phyloP scores from a whole-genome alignment of 2,888 invertebrate genomes.

The Drosophila sordidula region DNA sequence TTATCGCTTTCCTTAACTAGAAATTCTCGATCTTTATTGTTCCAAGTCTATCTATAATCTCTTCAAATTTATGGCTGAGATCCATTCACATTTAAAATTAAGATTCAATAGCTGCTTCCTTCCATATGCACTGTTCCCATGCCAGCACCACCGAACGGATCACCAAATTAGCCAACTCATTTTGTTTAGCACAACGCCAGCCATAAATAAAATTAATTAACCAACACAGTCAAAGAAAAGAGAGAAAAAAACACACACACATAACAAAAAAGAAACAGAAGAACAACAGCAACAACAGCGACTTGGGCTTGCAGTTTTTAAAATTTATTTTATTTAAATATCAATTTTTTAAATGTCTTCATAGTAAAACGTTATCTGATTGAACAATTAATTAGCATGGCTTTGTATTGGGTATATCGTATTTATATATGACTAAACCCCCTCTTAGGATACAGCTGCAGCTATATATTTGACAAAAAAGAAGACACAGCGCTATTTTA shows the following conservation, averaged over 20 bases:
- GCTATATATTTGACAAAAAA: constrained; percentile 17
- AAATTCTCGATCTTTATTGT: constrained; percentile 19
- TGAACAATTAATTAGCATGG: constrained; percentile 73
- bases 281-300: constrained; percentile 9
- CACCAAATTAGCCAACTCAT: constrained; percentile 69
- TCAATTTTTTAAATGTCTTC: constrained; percentile 75
- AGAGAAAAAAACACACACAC: constrained; percentile 10
- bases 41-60: constrained; percentile 44
- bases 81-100: constrained; percentile 53
- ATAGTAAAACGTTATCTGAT: constrained; percentile 75
- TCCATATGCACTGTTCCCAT: constrained; percentile 59
- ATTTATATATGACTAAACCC: constrained; percentile 4
- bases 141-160: constrained; percentile 42
- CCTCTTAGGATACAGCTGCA: constrained; percentile 2
- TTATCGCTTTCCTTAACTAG: constrained; percentile 23
- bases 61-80: constrained; percentile 51
- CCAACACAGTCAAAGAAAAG: constrained; percentile 40
- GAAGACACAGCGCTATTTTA: constrained; percentile 45
- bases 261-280: constrained; percentile 12
- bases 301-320: constrained; percentile 50
- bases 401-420: constrained; percentile 37
- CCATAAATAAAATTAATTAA: constrained; percentile 67
- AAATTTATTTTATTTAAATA: constrained; percentile 71
- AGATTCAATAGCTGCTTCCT: constrained; percentile 48
- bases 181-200: constrained; percentile 63